phyloP scores from a whole-genome alignment of 2,888 invertebrate species.

The Eumacrocentrus americanus region DNA sequence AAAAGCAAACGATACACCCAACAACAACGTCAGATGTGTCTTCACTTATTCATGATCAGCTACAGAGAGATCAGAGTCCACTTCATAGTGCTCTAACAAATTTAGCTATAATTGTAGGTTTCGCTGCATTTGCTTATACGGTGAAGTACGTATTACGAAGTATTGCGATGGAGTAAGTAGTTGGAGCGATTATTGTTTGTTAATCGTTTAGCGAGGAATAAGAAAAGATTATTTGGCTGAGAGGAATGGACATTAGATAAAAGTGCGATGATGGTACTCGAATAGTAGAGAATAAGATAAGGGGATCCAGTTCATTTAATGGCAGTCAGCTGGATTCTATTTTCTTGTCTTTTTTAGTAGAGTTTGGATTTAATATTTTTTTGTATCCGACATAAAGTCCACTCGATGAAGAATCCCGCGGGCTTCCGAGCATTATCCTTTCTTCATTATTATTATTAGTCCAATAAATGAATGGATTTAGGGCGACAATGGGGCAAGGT shows the following conservation, averaged over 20 bases:
- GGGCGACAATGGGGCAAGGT: too few relatives aligned
- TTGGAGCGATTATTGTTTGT: neutral
- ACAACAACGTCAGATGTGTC: slow-evolving; percentile 52
- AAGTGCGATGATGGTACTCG: too few relatives aligned
- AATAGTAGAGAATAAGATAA: too few relatives aligned
- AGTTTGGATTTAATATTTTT: neutral
- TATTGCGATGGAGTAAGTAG: slow-evolving; percentile 68
- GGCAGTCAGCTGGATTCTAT: too few relatives aligned
- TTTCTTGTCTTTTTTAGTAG: too few relatives aligned
- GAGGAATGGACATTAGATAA: too few relatives aligned
- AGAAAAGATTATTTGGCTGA: too few relatives aligned
- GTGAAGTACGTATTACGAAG: slow-evolving; percentile 90
- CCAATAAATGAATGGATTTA: too few relatives aligned
- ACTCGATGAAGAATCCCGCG: neutral
- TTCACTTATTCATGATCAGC: slow-evolving; percentile 51
- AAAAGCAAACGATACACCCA: slow-evolving; percentile 60
- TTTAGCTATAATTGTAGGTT: slow-evolving; percentile 84
- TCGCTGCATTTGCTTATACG: slow-evolving; percentile 89
- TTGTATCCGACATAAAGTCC: neutral
- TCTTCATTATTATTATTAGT: too few relatives aligned
- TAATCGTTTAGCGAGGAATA: too few relatives aligned
- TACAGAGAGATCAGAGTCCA: slow-evolving; percentile 66
- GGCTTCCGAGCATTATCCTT: slow-evolving; percentile 1
- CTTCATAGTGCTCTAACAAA: slow-evolving; percentile 84
- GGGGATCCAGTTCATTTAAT: too few relatives aligned